A percentile compares a stretch with the other conserved stretches of the same genome.
Evolutionary conservation across 2,797 vertebrate genomes (phyloP).

Genomic region (Notolepis coatsorum): DNA sequence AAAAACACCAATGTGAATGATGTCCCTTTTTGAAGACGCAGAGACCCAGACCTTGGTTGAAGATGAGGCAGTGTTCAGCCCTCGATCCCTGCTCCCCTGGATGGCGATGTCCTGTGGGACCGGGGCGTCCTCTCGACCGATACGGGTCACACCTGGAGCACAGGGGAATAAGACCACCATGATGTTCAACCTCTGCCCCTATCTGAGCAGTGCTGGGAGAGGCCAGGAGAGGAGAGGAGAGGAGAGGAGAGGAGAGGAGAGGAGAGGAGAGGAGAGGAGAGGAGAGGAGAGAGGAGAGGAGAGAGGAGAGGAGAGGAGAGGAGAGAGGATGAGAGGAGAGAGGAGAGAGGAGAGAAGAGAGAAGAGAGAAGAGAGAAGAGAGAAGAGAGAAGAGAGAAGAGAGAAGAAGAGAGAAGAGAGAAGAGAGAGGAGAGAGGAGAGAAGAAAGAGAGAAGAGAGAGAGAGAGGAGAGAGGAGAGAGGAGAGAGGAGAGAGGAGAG

Average conservation of each 20-base stretch:
- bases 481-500: not conserved
- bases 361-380: not conserved
- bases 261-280: not conserved
- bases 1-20: too few species aligned
- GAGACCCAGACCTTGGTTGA: conserved; percentile 79
- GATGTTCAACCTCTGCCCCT: not conserved
- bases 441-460: too few species aligned
- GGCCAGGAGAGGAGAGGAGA: conserved; percentile 13
- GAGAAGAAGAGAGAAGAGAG: not conserved
- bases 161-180: conserved; percentile 4
- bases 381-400: too few species aligned
- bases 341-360: not conserved
- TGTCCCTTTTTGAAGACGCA: too few species aligned
- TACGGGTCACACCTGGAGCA: conserved; percentile 79
- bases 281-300: conserved; percentile 3
- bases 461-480: not conserved
- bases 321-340: not conserved
- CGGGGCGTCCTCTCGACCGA: conserved; percentile 81
- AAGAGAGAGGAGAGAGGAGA: conserved; percentile 1
- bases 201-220: not conserved
- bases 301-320: too few species aligned
- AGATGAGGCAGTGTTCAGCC: conserved; percentile 84
- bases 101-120: conserved; percentile 82
- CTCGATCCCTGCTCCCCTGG: too few species aligned
- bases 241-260: not conserved